Evolutionary conservation across 2,888 invertebrate species (phyloP), one percentile per base, ranked within the genome.

Genomic region (Gymnoscelis rufifasciata): DNA sequence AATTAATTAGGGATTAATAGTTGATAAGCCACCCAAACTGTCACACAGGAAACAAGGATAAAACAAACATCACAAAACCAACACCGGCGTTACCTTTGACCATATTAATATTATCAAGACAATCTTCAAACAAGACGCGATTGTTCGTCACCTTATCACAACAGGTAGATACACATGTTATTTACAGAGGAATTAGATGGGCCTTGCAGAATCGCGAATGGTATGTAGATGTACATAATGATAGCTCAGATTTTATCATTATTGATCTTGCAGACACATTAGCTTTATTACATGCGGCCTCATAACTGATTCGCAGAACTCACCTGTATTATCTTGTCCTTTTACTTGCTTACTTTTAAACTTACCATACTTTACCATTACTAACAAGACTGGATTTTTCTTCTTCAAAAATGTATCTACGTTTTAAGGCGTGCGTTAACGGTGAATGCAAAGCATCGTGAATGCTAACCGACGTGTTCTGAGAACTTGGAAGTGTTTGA

Each of bases 11-110:
- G 19, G 19, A 23, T 11, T 2, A 3, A 10, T 19, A n/a, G n/a
- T n/a, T 35, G 35, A 15, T 35, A 23, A 35, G 15, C 19, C 35
- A 63, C 54, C 57, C 37, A 37, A 37, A 12, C 12, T 37, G 10
- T 5, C 12, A 26, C 10, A 66, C 71, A 73, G 74, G 74, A 74
- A 71, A 78, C 64, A 59, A 43, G 59, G 62, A 64, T 64, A 71
- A 66, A 67, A 66, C 71, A 76, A 78, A 80, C 74, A 76, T 44
- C 52, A 44, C 36, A 62, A 55, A 56, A 56, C 66, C 74, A 77
- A 81, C 78, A 77, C 64, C 69, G 74, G 75, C 71, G 65, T 72
- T 74, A 74, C 74, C 77, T 83, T 78, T 83, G 80, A 77, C 81
- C 79, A 77, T 64, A 71, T 74, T 76, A 68, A 71, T 69, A 66